Base-by-base conservation (phyloP, 2,888 invertebrate genomes). In the Timandra comae region DNA sequence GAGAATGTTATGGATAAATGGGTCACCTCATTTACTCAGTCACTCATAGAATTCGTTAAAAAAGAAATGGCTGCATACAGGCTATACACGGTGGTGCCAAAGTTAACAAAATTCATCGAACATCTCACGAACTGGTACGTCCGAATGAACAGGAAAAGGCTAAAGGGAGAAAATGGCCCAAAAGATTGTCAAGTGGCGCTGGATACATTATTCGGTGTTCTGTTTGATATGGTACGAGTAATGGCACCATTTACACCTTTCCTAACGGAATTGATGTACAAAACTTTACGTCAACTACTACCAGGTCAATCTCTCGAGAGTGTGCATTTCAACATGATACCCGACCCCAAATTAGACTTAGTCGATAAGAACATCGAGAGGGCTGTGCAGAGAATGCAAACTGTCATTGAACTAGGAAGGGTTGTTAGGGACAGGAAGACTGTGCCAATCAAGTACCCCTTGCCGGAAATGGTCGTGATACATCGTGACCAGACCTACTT, bases 61-160 rank as follows among this genome's bases (percentile, higher is more conserved):
- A 88, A 90, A 51, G 99, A 99, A 85, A 99, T 99, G 99, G 90
- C 90, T 55, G 93, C 93, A 1, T 99, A 99, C 70, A 91, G 94
- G 33, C 84, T 99, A 32, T 99, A 98, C 67, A 98, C 98, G 0
- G 99, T 99, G 6, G 93, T 98, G 6, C 98, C 98, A 0, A 88
- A 93, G 33, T 84, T 99, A 24, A 93, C 98, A 0, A 97, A 97
- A 68, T 99, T 97, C 74, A 96, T 99, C 48, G 98, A 99, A 64
- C 95, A 98, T 65, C 88, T 99, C 2, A 99, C 99, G 13, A 99
- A 99, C 74, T 98, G 98, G 98, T 99, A 99, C 71, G 97, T 99
- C 16, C 88, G 99, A 43, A 94, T 99, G 91, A 99, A 99, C 74
- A 90, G 99, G 35, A 94, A 92, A 56, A 89, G 99, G 30, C 89